These are phyloP conservation scores for Mesorhabditis belari DNA, from an alignment of 2,888 invertebrate species.

Conservation along the genomic window DNA sequence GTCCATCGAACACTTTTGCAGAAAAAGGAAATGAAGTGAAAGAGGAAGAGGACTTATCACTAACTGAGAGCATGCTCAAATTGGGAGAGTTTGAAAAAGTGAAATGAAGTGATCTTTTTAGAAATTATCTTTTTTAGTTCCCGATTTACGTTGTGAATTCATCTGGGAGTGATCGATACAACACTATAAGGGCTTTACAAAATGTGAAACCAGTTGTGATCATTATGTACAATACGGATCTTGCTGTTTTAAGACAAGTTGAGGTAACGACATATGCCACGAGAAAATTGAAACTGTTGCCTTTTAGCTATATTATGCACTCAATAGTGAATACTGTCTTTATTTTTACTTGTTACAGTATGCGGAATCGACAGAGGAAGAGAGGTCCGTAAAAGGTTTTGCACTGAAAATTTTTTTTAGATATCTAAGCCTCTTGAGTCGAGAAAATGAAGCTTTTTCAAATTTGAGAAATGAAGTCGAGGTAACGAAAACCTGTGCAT, in stretches of 20 bases:
- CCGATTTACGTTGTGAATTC: too few species aligned
- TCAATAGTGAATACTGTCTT: slow-evolving; percentile 49
- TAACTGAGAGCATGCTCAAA: too few species aligned
- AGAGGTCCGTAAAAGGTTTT: too few species aligned
- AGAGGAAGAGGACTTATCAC: too few species aligned
- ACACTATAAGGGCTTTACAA: slow-evolving; percentile 53
- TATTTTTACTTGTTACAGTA: slow-evolving; percentile 82
- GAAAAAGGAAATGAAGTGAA: too few species aligned
- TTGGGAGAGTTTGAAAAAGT: too few species aligned
- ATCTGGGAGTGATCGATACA: slow-evolving; percentile 58
- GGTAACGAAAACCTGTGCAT: too few species aligned
- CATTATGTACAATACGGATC: slow-evolving; percentile 80
- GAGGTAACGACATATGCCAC: slow-evolving; percentile 62
- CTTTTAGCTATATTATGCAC: slow-evolving; percentile 63
- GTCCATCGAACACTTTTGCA: too few species aligned
- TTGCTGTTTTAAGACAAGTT: slow-evolving; percentile 78
- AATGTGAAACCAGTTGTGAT: slow-evolving; percentile 68
- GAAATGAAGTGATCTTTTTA: too few species aligned
- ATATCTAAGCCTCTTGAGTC: slow-evolving; percentile 27
- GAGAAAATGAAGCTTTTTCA: slow-evolving; percentile 92
- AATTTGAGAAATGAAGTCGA: too few species aligned
- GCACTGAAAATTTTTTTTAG: background rate
- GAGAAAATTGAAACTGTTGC: background rate
- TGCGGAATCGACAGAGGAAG: slow-evolving; percentile 88
- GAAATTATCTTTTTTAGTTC: too few species aligned